Percentiles rank a stretch among this genome's conserved stretches.
These are phyloP conservation scores for Diabrotica virgifera DNA, from an alignment of 1,140 invertebrate species.

Conservation along the genomic window DNA sequence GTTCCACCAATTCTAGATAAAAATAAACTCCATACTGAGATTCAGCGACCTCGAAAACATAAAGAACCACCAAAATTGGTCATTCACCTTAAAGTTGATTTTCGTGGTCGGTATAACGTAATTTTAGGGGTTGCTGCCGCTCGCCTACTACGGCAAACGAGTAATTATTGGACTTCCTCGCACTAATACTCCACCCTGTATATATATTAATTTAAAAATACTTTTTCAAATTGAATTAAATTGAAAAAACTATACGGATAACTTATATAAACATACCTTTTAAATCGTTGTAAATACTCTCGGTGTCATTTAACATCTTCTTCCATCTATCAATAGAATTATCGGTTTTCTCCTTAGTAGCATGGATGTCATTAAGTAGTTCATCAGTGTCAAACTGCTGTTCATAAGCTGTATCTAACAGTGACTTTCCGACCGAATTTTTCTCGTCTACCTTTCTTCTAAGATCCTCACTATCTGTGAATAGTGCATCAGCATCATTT, in stretches of 20 bases:
- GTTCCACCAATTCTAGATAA: too few relatives aligned
- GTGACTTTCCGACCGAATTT: conserved; percentile 44
- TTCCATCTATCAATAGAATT: conserved; percentile 81
- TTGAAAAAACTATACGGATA: too few relatives aligned
- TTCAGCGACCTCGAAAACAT: too few relatives aligned
- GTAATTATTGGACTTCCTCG: too few relatives aligned
- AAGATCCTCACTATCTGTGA: conserved; percentile 52
- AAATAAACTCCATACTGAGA: too few relatives aligned
- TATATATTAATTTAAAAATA: too few relatives aligned
- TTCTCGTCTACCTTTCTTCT: conserved; percentile 48
- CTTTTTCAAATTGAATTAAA: too few relatives aligned
- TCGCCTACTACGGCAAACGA: conserved; percentile 28
- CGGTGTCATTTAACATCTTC: conserved; percentile 81
- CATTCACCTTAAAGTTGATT: too few relatives aligned
- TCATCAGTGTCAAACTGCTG: conserved; percentile 66
- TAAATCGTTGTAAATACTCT: conserved; percentile 79
- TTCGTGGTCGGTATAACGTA: too few relatives aligned
- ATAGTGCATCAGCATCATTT: conserved; percentile 49
- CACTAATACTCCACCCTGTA: too few relatives aligned
- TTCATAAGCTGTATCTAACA: conserved; percentile 54
- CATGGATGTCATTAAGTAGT: conserved; percentile 64
- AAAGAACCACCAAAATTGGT: too few relatives aligned
- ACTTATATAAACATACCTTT: conserved; percentile 57
- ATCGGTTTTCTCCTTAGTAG: conserved; percentile 69
- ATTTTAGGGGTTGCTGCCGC: too few relatives aligned